A percentile compares a stretch with the other conserved stretches of the same genome.
phyloP scores from a whole-genome alignment of 2,888 invertebrate genomes.

The Acleris holmiana region DNA sequence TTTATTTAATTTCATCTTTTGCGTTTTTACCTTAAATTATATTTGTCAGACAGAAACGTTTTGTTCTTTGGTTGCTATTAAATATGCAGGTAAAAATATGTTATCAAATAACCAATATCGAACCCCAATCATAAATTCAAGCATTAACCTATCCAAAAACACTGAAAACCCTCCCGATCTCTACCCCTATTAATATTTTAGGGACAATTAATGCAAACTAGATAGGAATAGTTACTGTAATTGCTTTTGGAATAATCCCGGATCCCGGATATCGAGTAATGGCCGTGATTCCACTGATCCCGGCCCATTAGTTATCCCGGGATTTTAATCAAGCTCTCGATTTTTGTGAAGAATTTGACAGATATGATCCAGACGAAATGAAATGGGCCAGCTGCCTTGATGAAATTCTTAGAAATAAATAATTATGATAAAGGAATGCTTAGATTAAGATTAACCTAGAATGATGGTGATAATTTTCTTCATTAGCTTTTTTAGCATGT shows the following conservation, averaged over 20 bases:
- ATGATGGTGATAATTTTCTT: too few species aligned
- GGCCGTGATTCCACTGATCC: slow-evolving; percentile 8
- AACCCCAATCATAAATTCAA: background rate
- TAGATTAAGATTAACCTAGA: background rate
- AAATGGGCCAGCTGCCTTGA: slow-evolving; percentile 5
- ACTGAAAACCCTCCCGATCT: slow-evolving; percentile 2
- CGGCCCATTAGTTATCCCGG: slow-evolving; percentile 20
- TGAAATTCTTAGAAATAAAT: background rate
- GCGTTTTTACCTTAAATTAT: too few species aligned
- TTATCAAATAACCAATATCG: too few species aligned
- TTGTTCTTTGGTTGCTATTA: too few species aligned
- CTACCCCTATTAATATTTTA: slow-evolving; percentile 32
- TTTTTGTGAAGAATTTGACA: slow-evolving; percentile 23
- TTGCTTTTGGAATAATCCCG: slow-evolving; percentile 27
- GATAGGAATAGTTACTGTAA: slow-evolving; percentile 26
- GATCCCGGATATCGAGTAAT: slow-evolving; percentile 11
- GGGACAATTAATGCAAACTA: slow-evolving; percentile 31
- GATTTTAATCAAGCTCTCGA: slow-evolving; percentile 23
- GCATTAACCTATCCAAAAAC: slow-evolving; percentile 12
- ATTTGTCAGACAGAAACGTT: too few species aligned
- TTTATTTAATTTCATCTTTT: too few species aligned
- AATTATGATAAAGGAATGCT: background rate
- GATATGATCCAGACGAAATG: slow-evolving; percentile 9
- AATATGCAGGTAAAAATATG: too few species aligned
- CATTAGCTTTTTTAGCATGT: too few species aligned